Evolutionary conservation across 2,113 vertebrate genomes (phyloP).

Genomic region (Odocoileus hemionus): DNA sequence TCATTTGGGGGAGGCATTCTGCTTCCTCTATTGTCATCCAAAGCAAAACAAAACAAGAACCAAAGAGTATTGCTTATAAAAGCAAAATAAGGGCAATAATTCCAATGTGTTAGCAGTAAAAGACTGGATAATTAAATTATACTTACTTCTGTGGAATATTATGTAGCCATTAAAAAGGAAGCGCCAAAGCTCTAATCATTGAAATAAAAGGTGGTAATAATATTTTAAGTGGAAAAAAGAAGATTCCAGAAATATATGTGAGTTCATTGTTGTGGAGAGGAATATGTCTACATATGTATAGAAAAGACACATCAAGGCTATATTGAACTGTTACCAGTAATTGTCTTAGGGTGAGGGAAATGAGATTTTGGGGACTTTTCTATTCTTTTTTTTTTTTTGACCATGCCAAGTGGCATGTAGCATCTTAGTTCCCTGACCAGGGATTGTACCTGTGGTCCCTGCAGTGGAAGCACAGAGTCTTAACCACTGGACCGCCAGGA

Average conservation of each 20-base stretch:
- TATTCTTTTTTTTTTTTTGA: not conserved
- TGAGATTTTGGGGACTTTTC: not conserved
- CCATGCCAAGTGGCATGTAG: not conserved
- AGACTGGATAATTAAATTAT: not conserved
- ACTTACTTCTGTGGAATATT: not conserved
- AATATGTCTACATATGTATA: not conserved
- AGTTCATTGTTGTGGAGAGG: not conserved
- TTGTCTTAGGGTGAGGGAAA: not conserved
- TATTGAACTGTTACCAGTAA: not conserved
- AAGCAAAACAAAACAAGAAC: not conserved
- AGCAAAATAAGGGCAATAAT: not conserved
- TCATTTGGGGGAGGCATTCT: not conserved
- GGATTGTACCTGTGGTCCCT: not conserved
- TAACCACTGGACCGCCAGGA: not conserved
- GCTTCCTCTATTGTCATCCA: not conserved
- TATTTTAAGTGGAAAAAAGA: not conserved
- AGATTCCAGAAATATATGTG: not conserved
- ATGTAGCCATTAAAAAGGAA: not conserved
- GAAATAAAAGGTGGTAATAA: not conserved
- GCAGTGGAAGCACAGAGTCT: not conserved
- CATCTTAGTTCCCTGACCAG: not conserved
- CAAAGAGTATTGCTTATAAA: not conserved
- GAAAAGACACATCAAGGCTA: not conserved
- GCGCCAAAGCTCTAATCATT: not conserved
- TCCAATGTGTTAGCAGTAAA: not conserved